Evolutionary conservation across 2,888 invertebrate genomes (phyloP).

Genomic region (Nymphalis c-album): DNA sequence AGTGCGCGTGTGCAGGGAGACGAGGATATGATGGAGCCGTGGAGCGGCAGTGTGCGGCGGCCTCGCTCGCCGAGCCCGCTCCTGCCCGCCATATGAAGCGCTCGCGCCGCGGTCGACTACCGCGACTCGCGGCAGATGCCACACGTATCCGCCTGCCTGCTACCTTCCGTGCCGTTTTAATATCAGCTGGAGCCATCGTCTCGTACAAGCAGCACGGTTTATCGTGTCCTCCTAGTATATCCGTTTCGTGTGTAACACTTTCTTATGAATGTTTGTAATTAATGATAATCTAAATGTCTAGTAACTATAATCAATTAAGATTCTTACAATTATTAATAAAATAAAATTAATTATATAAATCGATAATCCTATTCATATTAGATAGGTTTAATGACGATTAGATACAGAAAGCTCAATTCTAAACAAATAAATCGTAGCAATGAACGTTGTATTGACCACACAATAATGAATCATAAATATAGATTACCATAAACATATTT

Average conservation of each 20-base stretch:
- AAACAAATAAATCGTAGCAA: slow-evolving; percentile 47
- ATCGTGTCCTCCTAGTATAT: slow-evolving; percentile 13
- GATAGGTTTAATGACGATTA: slow-evolving; percentile 19
- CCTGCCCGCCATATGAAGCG: slow-evolving; percentile 67
- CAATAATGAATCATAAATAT: slow-evolving; percentile 21
- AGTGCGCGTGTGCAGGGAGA: slow-evolving; percentile 82
- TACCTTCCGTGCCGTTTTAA: slow-evolving; percentile 26
- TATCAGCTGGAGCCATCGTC: slow-evolving; percentile 22
- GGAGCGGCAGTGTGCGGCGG: slow-evolving; percentile 76
- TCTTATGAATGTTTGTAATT: slow-evolving; percentile 32
- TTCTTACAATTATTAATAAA: background rate
- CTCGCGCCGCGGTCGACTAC: slow-evolving; percentile 32
- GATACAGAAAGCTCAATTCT: slow-evolving; percentile 63
- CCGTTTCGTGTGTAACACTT: slow-evolving; percentile 19
- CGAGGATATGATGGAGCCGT: slow-evolving; percentile 83
- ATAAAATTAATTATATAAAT: slow-evolving; percentile 16
- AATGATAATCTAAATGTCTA: slow-evolving; percentile 14
- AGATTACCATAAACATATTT: slow-evolving; percentile 35
- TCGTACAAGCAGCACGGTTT: slow-evolving; percentile 21
- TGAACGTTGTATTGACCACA: slow-evolving; percentile 32
- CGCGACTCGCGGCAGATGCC: slow-evolving; percentile 10
- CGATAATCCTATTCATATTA: slow-evolving; percentile 29
- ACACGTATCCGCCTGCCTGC: slow-evolving; percentile 28
- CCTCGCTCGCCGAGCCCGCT: slow-evolving; percentile 71
- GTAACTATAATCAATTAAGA: background rate